phyloP scores from a whole-genome alignment of 2,797 vertebrate genomes.

The Cynodonichthys magdalenae region DNA sequence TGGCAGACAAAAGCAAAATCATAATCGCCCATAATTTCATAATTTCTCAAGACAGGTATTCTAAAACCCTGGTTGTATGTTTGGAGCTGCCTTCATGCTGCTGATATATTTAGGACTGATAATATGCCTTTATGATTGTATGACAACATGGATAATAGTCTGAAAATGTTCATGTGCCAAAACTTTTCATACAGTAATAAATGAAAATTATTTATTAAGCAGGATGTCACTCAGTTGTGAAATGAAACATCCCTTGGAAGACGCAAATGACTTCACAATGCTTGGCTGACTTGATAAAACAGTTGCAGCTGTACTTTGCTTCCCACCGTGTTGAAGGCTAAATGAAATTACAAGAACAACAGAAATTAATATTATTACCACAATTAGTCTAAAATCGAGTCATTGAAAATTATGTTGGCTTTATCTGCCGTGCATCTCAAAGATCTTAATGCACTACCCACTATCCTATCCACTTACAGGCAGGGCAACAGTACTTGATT shows the following conservation, averaged over 20 bases:
- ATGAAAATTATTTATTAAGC: slow-evolving; percentile 20
- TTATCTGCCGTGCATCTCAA: slow-evolving; percentile 62
- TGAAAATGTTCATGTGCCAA: neutral
- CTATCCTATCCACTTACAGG: slow-evolving; percentile 68
- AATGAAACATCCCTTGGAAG: slow-evolving; percentile 35
- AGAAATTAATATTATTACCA: slow-evolving; percentile 65
- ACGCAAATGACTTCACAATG: slow-evolving; percentile 39
- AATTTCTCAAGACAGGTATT: neutral
- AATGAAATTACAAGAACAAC: slow-evolving; percentile 53
- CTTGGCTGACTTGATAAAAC: slow-evolving; percentile 51
- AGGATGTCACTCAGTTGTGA: slow-evolving; percentile 21
- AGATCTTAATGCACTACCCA: slow-evolving; percentile 71
- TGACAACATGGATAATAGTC: neutral
- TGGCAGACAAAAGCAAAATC: too few species aligned
- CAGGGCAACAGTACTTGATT: slow-evolving; percentile 65
- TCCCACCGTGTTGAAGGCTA: slow-evolving; percentile 25
- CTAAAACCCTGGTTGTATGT: neutral
- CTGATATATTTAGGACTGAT: neutral
- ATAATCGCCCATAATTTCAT: too few species aligned
- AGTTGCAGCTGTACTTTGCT: slow-evolving; percentile 22
- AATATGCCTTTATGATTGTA: neutral
- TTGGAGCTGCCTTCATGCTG: neutral
- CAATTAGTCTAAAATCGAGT: slow-evolving; percentile 62
- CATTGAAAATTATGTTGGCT: slow-evolving; percentile 55
- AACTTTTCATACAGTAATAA: slow-evolving; percentile 7